Base-by-base conservation (phyloP, 1,140 invertebrate genomes). In the Drosophila burlai region DNA sequence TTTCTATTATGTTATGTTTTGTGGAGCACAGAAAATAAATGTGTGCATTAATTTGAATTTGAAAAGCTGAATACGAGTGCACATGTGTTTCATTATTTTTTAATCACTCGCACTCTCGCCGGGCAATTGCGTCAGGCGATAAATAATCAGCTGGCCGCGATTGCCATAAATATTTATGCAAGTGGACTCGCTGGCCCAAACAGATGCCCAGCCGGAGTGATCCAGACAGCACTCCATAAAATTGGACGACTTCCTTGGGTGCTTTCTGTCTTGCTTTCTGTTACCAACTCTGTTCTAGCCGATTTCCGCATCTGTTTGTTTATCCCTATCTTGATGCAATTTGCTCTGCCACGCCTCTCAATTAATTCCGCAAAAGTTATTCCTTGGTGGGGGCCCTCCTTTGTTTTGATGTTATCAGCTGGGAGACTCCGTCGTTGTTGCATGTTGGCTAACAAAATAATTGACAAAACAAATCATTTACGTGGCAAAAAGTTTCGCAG, bases 381-480 rank as follows among this genome's bases (percentile, higher is more conserved):
- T 47, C 40, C 57, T 49, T 9, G 3, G 36, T 24, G 26, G 26
- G 26, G 1, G 3, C 21, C 26, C 26, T 42, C 47, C 60, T 76
- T 91, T 91, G 89, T 91, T 91, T 91, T 91, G 89, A 91, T 91
- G 83, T 91, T 91, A 91, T 91, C 89, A 82, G 76, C 76, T 71
- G 81, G 21, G 50, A 52, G 80, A 68, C 49, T 49, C 46, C 18
- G 24, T 3, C 40, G 52, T 42, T 59, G 47, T 62, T 64, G 45
- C 45, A 57, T 90, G 80, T 91, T 91, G 89, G 81, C 89, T 91
- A 91, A 91, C 89, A 82, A 81, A 91, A 91, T 91, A 91, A 91
- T 91, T 91, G 89, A 91, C 89, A 91, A 91, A 91, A 91, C 89
- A 91, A 91, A 91, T 91, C 84, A 81, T 91, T 89, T 89, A 87